phyloP scores from a whole-genome alignment of 2,113 vertebrate genomes.

The Jacana jacana region DNA sequence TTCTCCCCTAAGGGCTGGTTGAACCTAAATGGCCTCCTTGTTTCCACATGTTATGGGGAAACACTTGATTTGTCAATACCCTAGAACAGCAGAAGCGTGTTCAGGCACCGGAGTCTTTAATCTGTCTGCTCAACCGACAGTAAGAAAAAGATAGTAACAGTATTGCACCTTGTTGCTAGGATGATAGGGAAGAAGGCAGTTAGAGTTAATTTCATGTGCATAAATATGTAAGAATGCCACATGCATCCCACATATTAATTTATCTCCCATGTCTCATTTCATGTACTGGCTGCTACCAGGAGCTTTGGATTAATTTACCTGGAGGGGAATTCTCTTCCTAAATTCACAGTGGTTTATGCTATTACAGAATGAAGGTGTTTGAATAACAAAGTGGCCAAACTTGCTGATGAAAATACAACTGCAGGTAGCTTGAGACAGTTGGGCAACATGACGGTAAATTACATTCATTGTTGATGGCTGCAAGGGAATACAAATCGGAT shows the following conservation, averaged over 20 bases:
- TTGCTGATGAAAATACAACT: conserved; percentile 44
- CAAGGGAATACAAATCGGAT: conserved; percentile 62
- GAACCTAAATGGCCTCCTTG: not conserved
- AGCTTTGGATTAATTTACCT: not conserved
- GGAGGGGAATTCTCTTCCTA: not conserved
- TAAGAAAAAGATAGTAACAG: not conserved
- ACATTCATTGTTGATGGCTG: conserved; percentile 55
- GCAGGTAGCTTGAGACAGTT: conserved; percentile 53
- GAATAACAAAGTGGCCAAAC: conserved; percentile 54
- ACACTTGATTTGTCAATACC: not conserved
- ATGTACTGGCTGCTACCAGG: not conserved
- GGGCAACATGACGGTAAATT: conserved; percentile 64
- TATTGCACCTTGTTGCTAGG: not conserved
- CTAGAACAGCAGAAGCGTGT: not conserved
- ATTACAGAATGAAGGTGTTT: conserved; percentile 5
- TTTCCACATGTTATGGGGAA: not conserved
- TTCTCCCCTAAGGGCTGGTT: not conserved
- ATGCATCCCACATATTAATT: not conserved
- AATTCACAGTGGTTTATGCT: not conserved
- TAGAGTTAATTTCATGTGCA: not conserved
- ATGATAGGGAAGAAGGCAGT: not conserved
- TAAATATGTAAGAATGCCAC: not conserved
- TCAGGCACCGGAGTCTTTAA: not conserved
- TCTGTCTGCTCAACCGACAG: not conserved
- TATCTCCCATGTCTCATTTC: not conserved